Conservation (phyloP, 1,140 invertebrate species). For the Drosophila obscura region DNA sequence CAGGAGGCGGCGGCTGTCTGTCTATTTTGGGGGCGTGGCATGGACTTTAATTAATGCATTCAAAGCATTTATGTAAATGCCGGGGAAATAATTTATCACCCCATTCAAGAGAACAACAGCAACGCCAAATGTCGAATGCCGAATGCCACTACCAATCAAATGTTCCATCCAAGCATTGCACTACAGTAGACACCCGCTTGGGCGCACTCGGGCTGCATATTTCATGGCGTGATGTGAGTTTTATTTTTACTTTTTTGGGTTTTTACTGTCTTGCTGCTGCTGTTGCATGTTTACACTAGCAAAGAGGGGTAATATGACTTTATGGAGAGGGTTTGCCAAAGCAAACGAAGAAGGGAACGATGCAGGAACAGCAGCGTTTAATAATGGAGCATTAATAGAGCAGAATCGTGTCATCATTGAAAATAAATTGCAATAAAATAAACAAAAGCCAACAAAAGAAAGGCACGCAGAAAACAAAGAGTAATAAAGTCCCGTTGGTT, state of each 20-base stretch:
- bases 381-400: no score
- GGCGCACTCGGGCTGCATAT: neutral
- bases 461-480: no score
- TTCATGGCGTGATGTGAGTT: neutral
- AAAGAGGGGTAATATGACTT: no score
- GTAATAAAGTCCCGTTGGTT: no score
- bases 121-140: conserved; percentile 16
- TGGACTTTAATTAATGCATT: conserved; percentile 83
- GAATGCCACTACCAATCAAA: conserved; percentile 48
- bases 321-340: no score
- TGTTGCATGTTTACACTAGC: no score
- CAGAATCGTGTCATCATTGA: no score
- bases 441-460: no score
- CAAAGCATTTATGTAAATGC: conserved; percentile 83
- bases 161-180: conserved; percentile 72
- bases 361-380: no score
- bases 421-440: no score
- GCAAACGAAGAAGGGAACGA: no score
- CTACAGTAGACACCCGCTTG: conserved; percentile 29
- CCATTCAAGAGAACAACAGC: conserved; percentile 71
- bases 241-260: neutral
- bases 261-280: neutral
- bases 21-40: conserved; percentile 19
- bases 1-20: conserved; percentile 20
- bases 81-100: conserved; percentile 83